Conservation (phyloP, 2,113 vertebrate genomes). For the Siniperca knerii region DNA sequence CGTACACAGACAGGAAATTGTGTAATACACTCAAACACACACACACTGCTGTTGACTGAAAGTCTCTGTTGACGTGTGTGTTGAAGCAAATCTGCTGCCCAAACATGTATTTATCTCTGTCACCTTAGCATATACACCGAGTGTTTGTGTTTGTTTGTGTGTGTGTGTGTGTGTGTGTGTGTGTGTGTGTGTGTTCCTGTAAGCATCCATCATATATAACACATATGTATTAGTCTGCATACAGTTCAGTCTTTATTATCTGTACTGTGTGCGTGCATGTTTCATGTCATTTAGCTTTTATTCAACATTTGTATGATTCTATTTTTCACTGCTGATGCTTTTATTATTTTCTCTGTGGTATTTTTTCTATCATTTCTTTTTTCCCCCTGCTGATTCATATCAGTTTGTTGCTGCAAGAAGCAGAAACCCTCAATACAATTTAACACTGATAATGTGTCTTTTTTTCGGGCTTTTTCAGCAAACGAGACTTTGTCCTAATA, state of each 20-base stretch:
- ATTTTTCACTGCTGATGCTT: not conserved
- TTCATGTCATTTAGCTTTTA: not conserved
- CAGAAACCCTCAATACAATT: not conserved
- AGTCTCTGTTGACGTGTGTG: conserved; percentile 11
- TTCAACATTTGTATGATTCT: not conserved
- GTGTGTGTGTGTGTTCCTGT: not conserved
- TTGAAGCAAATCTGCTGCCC: conserved; percentile 22
- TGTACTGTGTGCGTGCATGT: not conserved
- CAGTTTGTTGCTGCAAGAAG: not conserved
- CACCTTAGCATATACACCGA: not conserved
- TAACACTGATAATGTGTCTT: too few relatives aligned
- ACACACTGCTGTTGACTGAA: not conserved
- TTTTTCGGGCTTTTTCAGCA: too few relatives aligned
- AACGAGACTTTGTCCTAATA: too few relatives aligned
- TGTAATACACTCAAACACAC: conserved; percentile 1
- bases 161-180: too few relatives aligned
- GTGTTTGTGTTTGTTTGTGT: conserved; percentile 16
- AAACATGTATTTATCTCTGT: conserved; percentile 43
- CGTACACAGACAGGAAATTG: not conserved
- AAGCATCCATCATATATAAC: not conserved
- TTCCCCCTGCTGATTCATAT: not conserved
- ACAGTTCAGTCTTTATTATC: not conserved
- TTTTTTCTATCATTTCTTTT: not conserved
- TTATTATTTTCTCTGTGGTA: not conserved
- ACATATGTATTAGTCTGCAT: not conserved